A percentile compares a stretch with the other conserved stretches of the same genome.
phyloP scores from a whole-genome alignment of 2,888 invertebrate species.

The Hyposoter didymator region DNA sequence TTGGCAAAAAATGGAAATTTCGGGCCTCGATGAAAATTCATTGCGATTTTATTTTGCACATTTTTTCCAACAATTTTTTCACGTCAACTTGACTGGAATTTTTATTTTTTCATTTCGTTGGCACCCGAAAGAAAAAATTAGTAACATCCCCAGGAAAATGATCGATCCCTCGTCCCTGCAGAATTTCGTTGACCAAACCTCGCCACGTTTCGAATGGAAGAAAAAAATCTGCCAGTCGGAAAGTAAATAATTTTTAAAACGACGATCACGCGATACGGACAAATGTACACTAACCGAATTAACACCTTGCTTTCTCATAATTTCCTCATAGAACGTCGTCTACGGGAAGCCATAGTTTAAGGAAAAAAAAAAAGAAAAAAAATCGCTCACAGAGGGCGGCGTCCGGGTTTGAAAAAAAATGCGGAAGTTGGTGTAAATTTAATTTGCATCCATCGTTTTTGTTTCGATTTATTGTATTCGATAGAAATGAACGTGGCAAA shows the following conservation, averaged over 20 bases:
- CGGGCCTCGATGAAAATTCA: no score
- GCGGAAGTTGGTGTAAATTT: neutral
- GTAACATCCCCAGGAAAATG: neutral
- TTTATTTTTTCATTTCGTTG: no score
- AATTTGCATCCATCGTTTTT: neutral
- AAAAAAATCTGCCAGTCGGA: neutral
- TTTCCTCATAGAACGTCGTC: slow-evolving; percentile 17
- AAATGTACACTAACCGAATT: neutral
- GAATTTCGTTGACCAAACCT: neutral
- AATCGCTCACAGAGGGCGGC: neutral
- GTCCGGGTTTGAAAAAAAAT: neutral
- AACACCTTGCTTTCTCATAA: slow-evolving; percentile 7
- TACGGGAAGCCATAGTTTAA: slow-evolving; percentile 32
- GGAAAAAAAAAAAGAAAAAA: neutral
- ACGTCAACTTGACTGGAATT: no score
- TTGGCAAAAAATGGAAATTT: no score
- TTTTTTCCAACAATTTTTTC: no score
- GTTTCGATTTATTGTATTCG: neutral
- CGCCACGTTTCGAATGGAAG: neutral
- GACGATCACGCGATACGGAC: neutral
- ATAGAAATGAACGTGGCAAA: neutral
- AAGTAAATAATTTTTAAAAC: neutral
- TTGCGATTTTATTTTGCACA: no score
- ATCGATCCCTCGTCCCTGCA: neutral
- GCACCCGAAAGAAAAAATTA: neutral